Base-by-base conservation (phyloP, 2,113 vertebrate species). In the Reinhardtius hippoglossoides region DNA sequence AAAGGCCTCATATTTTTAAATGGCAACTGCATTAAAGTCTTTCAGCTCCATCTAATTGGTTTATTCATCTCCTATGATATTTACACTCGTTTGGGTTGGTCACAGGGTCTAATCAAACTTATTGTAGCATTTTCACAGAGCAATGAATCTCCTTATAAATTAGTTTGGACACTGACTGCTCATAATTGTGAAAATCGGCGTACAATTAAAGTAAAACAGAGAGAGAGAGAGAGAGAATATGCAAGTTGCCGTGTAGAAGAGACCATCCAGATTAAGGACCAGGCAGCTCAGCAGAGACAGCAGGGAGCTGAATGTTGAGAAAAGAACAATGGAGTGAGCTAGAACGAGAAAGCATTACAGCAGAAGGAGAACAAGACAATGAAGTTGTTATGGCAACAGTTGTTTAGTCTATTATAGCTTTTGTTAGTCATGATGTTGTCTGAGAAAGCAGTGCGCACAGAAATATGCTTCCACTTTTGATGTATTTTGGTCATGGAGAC, bases 191-290 rank as follows among this genome's bases (percentile, higher is more conserved):
- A 42, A 12, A 42, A 42, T 3, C 10, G 2, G 40, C 40, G 2
- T 12, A 13, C 40, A 42, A 42, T 42, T 37, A 31, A 6, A 31
- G 31, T 31, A 31, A 31, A 31, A 31, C 44, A 48, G 4, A 58
- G 26, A 2, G 12, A 16, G 59, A 27, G 15, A 4, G 13, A 16
- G 59, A 27, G 15, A 46, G n/a, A 37, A 40, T 3, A 31, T 54
- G 50, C 7, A n/a, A 54, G 42, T 44, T 26, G 23, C 31, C 20
- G 5, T 46, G 56, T 5, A 9, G 20, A 46, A 12, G 65, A 70
- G 63, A 74, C 20, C 52, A 48, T 67, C 50, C 50, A 67, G 81
- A 81, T 78, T 71, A 80, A 66, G 1, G 50, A 78, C 54, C 60
- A 70, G 15, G 31, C 61, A 42, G 75, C 54, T 21, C 23, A 27